Evolutionary conservation across 2,888 invertebrate species (phyloP), one percentile per base, ranked within the genome.

Genomic region (Cynaeus angustus): DNA sequence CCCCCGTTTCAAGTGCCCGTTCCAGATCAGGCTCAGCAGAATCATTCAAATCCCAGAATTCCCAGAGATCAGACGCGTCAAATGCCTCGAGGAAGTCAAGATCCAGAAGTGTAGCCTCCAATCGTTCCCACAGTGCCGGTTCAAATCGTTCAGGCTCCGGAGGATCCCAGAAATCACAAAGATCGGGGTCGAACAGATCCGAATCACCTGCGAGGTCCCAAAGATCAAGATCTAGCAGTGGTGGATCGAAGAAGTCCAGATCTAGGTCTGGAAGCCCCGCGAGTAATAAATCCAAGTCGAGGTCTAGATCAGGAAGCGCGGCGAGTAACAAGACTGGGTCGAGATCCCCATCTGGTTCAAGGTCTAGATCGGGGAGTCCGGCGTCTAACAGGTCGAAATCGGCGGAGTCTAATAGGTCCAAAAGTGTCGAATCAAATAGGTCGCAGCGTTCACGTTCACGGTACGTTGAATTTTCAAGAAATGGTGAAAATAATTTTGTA

Each of bases 1-100:
- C 87, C 0, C 87, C 72, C 4, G 73, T 73, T 9, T 70, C 80
- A 66, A 61, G 71, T 8, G 52, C 56, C 72, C 68, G 72, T 56
- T 76, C 75, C 14, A 52, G 75, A 38, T 76, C 75, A 9, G 64
- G 46, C 8, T 75, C 74, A 13, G 66, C 45, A 52, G 70, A 38
- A 55, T 72, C 43, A 65, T 72, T 12, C 33, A 62, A 64, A 30
- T 59, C 67, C 6, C 50, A n/a, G 9, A 41, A 10, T 21, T 52
- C 30, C 58, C 74, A 5, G n/a, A 28, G 48, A 52, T 41, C 59
- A 10, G 67, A 21, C 9, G 52, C 28, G 6, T 50, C 59, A 46
- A 58, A 56, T 28, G 30, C 38, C 3, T 75, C 75, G 7, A 58
- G 67, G 10, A 72, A 73, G 46, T 75, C 75, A 3, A 48, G 75